Evolutionary conservation across 2,888 invertebrate genomes (phyloP).

Genomic region (Mythimna pallens): DNA sequence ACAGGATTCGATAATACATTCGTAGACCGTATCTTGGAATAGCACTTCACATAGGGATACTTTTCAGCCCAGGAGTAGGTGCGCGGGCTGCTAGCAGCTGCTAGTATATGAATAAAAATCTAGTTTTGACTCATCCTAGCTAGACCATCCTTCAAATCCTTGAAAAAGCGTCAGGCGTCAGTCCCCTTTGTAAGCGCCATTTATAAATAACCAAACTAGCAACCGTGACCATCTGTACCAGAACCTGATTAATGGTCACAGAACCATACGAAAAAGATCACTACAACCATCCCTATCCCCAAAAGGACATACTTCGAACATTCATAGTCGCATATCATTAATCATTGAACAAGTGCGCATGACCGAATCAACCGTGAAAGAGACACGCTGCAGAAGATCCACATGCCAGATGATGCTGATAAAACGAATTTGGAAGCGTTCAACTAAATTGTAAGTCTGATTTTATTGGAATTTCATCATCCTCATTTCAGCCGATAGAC

Average conservation of each 20-base stretch:
- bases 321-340: conserved; percentile 33
- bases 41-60: too few species aligned
- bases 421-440: too few species aligned
- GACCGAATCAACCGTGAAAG: not conserved
- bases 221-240: conserved; percentile 27
- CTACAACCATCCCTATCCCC: conserved; percentile 32
- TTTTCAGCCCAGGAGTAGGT: too few species aligned
- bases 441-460: too few species aligned
- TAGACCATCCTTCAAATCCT: not conserved
- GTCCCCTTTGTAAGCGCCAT: not conserved
- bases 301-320: conserved; percentile 33
- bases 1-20: too few species aligned
- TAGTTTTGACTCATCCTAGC: not conserved
- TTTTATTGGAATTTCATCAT: too few species aligned
- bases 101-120: not conserved
- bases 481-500: too few species aligned
- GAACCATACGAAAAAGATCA: conserved; percentile 14
- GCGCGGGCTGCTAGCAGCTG: too few species aligned
- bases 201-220: conserved; percentile 17
- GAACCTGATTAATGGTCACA: conserved; percentile 34
- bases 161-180: not conserved
- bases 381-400: conserved; percentile 10
- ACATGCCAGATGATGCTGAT: not conserved
- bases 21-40: too few species aligned
- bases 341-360: conserved; percentile 48